Evolutionary conservation across 2,113 vertebrate genomes (phyloP), one percentile per base, ranked within the genome.

Genomic region (Pangasianodon gigas): DNA sequence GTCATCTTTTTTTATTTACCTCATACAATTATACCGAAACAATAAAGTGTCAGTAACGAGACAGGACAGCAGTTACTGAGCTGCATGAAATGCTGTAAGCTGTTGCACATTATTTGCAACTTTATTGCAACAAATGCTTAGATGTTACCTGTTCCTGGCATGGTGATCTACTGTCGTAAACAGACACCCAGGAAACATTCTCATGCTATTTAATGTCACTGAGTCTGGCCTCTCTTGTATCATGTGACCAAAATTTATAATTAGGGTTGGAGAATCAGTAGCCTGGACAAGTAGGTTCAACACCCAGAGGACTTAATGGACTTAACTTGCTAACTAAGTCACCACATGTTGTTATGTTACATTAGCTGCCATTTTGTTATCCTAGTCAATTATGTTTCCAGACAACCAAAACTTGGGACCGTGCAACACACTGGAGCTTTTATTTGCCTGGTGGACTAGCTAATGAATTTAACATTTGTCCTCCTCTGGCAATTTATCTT

Each of bases 391-490:
- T 24, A 82, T 18, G 52, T 56, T 60, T 60, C 81, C 81, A 60
- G n/a, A 32, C 51, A n/a, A 32, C 79, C 51, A 52, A 19, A 19
- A 1, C 79, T 8, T n/a, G 29, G 14, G 79, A 32, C 14, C 13
- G 4, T 51, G 26, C 81, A 60, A 32, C 54, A 41, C 81, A 9
- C 14, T 21, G 52, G 29, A 26, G 54, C 56, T 60, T 84, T 44
- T 29, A 44, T 60, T 19, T 54, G 56, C 51, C 32, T 83, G 13
- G 80, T 83, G 80, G 80, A 6, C 18, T 37, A 37, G 80, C 56
- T 84, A 60, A 62, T 84, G 52, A 60, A 62, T 62, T 60, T 84
- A 44, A 26, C 56, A 84, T 84, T 84, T 84, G 56, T 84, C 56
- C 82, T 62, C 56, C 32, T 62, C 32, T 60, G 82, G 56, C 56